Percentiles rank a stretch among this genome's conserved stretches.
Evolutionary conservation across 2,113 vertebrate genomes (phyloP).

Genomic region (Emydura subglobosa): DNA sequence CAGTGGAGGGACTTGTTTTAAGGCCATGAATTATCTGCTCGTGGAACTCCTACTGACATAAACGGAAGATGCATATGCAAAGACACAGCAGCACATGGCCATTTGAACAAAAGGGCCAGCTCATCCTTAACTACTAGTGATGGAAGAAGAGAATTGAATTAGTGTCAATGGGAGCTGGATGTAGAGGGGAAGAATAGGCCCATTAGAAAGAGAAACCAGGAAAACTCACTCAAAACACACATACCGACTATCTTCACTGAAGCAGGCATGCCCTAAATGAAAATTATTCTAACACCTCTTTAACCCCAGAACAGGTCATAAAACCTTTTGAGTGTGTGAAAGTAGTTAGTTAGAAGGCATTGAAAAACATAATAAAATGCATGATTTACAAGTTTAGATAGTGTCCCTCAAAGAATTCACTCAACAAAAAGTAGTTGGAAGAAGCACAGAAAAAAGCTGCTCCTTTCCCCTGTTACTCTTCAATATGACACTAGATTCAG

Average conservation of each 20-base stretch:
- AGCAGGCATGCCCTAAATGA: not conserved
- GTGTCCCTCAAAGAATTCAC: not conserved
- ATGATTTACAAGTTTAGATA: not conserved
- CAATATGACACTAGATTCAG: not conserved
- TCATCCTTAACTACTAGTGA: not conserved
- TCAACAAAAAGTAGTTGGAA: not conserved
- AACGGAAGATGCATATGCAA: not conserved
- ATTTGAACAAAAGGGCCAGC: not conserved
- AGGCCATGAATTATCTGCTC: not conserved
- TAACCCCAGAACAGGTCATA: not conserved
- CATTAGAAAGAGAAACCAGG: not conserved
- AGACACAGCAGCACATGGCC: not conserved
- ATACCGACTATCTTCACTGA: not conserved
- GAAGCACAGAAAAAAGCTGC: not conserved
- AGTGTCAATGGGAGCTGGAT: not conserved
- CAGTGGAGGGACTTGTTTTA: not conserved
- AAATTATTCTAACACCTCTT: not conserved
- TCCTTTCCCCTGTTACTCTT: accelerated
- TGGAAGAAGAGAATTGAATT: not conserved
- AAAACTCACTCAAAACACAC: not conserved
- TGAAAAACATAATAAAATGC: not conserved
- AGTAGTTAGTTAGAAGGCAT: not conserved
- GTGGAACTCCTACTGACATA: not conserved
- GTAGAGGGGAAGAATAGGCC: not conserved
- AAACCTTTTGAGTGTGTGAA: not conserved